These are phyloP conservation scores for Drosophila willistoni DNA, from an alignment of 1,140 invertebrate species.

Conservation along the genomic window DNA sequence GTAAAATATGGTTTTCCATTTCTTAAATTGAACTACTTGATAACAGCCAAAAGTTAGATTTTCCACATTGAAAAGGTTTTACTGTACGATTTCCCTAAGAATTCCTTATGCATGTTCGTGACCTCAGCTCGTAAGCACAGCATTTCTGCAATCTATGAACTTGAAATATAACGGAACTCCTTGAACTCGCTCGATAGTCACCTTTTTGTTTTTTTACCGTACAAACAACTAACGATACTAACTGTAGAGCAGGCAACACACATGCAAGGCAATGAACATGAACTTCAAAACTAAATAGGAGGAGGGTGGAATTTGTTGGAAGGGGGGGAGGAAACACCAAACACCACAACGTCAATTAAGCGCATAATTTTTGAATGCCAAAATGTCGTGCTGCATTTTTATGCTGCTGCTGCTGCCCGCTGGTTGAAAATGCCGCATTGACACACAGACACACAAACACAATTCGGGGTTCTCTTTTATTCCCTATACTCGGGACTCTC, in stretches of 20 bases:
- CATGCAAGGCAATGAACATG: constrained; percentile 77
- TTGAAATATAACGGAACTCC: not conserved
- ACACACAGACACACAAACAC: not conserved
- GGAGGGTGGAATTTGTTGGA: not conserved
- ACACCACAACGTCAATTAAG: constrained; percentile 53
- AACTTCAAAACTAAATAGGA: constrained; percentile 51
- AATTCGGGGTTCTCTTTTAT: constrained; percentile 8
- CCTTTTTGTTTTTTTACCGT: constrained; percentile 20
- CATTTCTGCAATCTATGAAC: too few relatives aligned
- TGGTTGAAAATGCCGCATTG: constrained; percentile 59
- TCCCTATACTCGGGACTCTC: constrained; percentile 1
- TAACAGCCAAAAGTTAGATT: too few relatives aligned
- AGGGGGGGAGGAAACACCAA: constrained; percentile 18
- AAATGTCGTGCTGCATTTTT: constrained; percentile 50
- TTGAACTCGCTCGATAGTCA: constrained; percentile 17
- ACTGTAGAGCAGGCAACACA: constrained; percentile 61
- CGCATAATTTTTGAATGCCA: constrained; percentile 62
- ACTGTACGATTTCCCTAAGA: constrained; percentile 6
- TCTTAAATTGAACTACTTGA: too few relatives aligned
- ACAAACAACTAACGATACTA: constrained; percentile 36
- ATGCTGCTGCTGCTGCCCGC: constrained; percentile 36
- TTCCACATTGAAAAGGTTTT: not conserved
- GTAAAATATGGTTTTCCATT: too few relatives aligned
- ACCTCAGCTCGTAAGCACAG: constrained; percentile 37
- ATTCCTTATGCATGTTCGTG: constrained; percentile 50